Evolutionary conservation across 2,113 vertebrate species (phyloP).

Genomic region (Myanophis thanlyinensis): DNA sequence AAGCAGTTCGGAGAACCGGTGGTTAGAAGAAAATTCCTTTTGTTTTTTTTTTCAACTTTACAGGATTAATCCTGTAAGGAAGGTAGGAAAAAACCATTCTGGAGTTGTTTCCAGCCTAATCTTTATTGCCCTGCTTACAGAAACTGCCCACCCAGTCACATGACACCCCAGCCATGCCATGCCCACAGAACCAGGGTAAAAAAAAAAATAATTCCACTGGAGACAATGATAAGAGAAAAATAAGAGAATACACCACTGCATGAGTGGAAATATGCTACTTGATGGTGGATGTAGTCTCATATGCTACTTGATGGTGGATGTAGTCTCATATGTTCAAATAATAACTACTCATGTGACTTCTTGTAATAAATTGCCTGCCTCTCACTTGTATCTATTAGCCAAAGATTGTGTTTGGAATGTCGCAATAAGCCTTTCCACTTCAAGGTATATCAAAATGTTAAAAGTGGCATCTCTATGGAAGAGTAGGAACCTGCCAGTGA

Average conservation of each 20-base stretch:
- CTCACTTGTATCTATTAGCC: slow-evolving; percentile 15
- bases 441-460: slow-evolving; percentile 50
- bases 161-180: too few species aligned
- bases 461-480: slow-evolving; percentile 13
- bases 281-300: not conserved
- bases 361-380: slow-evolving; percentile 11
- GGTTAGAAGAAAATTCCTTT: too few species aligned
- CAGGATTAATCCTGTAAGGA: too few species aligned
- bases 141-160: too few species aligned
- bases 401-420: slow-evolving; percentile 19
- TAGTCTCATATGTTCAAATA: not conserved
- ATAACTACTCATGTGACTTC: slow-evolving; percentile 5
- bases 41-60: too few species aligned
- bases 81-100: too few species aligned
- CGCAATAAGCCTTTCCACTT: slow-evolving; percentile 36
- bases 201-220: too few species aligned
- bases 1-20: too few species aligned
- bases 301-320: not conserved
- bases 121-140: too few species aligned
- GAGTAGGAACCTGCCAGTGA: not conserved
- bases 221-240: not conserved
- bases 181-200: too few species aligned
- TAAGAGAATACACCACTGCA: not conserved
- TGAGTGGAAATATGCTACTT: not conserved
- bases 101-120: too few species aligned